These are phyloP conservation scores for Blera fallax DNA, from an alignment of 2,888 invertebrate genomes.

Conservation along the genomic window DNA sequence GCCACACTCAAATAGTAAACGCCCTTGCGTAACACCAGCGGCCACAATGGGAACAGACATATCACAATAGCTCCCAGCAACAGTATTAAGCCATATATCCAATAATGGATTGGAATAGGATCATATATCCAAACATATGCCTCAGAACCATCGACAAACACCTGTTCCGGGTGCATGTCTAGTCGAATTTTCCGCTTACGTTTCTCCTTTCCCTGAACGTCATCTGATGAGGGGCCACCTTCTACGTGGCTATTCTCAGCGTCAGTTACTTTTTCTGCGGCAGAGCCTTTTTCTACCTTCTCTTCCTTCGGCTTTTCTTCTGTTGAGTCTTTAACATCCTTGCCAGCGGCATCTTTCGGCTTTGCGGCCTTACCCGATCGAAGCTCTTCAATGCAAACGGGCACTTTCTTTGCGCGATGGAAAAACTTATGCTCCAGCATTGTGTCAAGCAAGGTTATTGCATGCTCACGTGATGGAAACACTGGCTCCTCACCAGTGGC, in stretches of 20 bases:
- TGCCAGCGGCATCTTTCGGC: slow-evolving; percentile 22
- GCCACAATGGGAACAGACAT: slow-evolving; percentile 99
- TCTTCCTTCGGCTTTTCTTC: slow-evolving; percentile 52
- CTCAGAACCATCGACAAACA: slow-evolving; percentile 95
- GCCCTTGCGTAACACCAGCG: slow-evolving; percentile 93
- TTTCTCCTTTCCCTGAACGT: slow-evolving; percentile 83
- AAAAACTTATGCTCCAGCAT: slow-evolving; percentile 97
- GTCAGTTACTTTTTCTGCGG: slow-evolving; percentile 75
- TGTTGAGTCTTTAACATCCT: slow-evolving; percentile 32
- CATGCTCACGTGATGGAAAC: slow-evolving; percentile 91
- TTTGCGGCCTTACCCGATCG: slow-evolving; percentile 71
- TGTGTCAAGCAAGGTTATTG: slow-evolving; percentile 89
- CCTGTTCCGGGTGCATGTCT: slow-evolving; percentile 98
- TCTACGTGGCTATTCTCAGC: slow-evolving; percentile 77
- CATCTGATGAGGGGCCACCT: slow-evolving; percentile 10
- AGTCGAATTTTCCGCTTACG: slow-evolving; percentile 95
- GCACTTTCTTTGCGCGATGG: slow-evolving; percentile 95
- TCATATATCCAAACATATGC: slow-evolving; percentile 99
- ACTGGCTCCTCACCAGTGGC: slow-evolving; percentile 88
- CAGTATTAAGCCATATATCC: slow-evolving; percentile 94
- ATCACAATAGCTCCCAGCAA: slow-evolving; percentile 97
- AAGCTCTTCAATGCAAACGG: slow-evolving; percentile 81
- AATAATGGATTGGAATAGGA: slow-evolving; percentile 96
- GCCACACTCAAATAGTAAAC: slow-evolving; percentile 98
- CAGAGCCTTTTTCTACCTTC: slow-evolving; percentile 45